Evolutionary conservation across 2,797 vertebrate genomes (phyloP).

Genomic region (Carcharodon carcharias): DNA sequence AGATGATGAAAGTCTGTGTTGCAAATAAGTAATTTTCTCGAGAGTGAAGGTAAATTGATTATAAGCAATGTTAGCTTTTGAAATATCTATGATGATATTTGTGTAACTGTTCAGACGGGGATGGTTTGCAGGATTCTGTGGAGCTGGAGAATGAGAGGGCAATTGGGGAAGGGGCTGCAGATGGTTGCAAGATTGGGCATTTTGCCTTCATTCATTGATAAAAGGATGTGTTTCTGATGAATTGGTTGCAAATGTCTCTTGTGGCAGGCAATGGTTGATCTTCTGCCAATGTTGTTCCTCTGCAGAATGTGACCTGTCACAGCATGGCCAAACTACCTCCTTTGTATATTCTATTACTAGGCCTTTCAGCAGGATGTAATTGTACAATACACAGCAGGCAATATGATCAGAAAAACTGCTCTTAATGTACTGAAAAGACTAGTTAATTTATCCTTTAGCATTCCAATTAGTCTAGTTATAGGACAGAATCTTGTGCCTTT

Average conservation of each 20-base stretch:
- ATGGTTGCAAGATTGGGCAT: background rate
- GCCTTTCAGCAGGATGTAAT: background rate
- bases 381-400: too few species aligned
- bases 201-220: background rate
- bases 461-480: background rate
- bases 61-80: background rate
- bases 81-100: background rate
- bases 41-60: background rate
- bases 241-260: background rate
- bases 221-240: background rate
- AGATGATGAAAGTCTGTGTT: background rate
- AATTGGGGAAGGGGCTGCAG: background rate
- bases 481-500: too few species aligned
- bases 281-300: background rate
- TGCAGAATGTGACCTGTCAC: background rate
- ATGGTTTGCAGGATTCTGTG: background rate
- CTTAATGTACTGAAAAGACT: background rate
- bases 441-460: background rate
- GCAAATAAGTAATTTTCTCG: background rate
- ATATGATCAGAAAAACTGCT: background rate
- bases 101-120: background rate
- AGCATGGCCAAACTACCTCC: background rate
- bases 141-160: background rate
- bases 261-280: background rate
- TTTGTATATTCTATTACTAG: background rate